Base-by-base conservation (phyloP, 2,797 vertebrate genomes). In the Artibeus lituratus region DNA sequence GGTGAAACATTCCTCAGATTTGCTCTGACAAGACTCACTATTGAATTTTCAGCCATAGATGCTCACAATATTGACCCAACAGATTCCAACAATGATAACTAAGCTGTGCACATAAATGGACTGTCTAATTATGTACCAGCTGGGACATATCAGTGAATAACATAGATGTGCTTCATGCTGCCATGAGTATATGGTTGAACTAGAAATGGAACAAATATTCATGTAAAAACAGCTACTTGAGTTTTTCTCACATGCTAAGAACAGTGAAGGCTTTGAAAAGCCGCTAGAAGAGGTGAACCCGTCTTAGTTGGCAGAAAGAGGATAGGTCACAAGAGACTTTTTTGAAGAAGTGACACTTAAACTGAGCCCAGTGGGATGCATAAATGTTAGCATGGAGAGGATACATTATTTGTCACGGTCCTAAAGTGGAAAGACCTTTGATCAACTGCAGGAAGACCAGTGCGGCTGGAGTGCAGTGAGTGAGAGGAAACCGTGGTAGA, bases 131-230 rank as follows among this genome's bases (percentile, higher is more conserved):
- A 67, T 93, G 65, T 55, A 37, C 53, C 53, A 47, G 26, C 18
- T 0, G 35, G 37, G 37, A 90, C 67, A 32, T 39, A 70, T n/a
- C 49, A 35, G 29, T 44, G 82, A 82, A 87, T 51, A 87, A 62
- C 10, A 59, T 21, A 65, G 29, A 57, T 51, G 37, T 21, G 69
- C 39, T 69, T 49, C 51, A 29, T 80, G 80, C 73, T 77, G 15
- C 8, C 67, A 42, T 16, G 12, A 92, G 53, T 18, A 29, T 51
- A 57, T n/a, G 24, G 29, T 49, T 37, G 44, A 94, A 24, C 72
- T 93, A 87, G 44, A 92, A 94, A 90, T 65, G 65, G 94, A 87
- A 76, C 18, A 83, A 91, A 93, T 91, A 74, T 62, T 86, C 82
- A 51, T 24, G 85, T 42, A 24, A 47, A 90, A 85, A 81, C 32